Percentiles rank a stretch among this genome's conserved stretches.
Evolutionary conservation across 2,113 vertebrate genomes (phyloP).

Genomic region (Actinemys pallida): DNA sequence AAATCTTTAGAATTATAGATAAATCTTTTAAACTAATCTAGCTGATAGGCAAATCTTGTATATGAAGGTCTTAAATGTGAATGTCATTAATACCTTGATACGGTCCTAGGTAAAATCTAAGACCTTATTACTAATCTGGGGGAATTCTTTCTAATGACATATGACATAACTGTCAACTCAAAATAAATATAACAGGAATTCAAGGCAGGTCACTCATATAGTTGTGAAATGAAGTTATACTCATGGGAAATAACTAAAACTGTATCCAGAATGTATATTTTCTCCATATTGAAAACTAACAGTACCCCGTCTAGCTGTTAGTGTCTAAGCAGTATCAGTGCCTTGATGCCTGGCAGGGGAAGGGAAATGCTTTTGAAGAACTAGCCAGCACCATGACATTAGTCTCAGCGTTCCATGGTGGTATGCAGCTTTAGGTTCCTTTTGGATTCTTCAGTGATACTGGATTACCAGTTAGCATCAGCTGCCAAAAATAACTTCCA

Average conservation of each 20-base stretch:
- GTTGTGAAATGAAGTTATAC: not conserved
- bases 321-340: not conserved
- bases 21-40: constrained; percentile 16
- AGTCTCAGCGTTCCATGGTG: not conserved
- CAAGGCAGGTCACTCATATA: not conserved
- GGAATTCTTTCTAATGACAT: not conserved
- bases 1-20: not conserved
- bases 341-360: not conserved
- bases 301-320: not conserved
- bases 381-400: not conserved
- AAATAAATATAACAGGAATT: not conserved
- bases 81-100: constrained; percentile 12
- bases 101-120: constrained; percentile 26
- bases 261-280: not conserved
- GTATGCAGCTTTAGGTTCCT: not conserved
- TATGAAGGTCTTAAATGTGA: not conserved
- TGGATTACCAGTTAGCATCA: not conserved
- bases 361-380: not conserved
- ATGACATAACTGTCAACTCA: not conserved
- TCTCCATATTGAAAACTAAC: not conserved
- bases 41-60: not conserved
- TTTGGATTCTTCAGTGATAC: not conserved
- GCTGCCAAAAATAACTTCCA: not conserved
- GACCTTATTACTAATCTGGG: not conserved
- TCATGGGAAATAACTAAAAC: not conserved